Base-by-base conservation (phyloP, 1,140 invertebrate species). In the Drosophila bocki region DNA sequence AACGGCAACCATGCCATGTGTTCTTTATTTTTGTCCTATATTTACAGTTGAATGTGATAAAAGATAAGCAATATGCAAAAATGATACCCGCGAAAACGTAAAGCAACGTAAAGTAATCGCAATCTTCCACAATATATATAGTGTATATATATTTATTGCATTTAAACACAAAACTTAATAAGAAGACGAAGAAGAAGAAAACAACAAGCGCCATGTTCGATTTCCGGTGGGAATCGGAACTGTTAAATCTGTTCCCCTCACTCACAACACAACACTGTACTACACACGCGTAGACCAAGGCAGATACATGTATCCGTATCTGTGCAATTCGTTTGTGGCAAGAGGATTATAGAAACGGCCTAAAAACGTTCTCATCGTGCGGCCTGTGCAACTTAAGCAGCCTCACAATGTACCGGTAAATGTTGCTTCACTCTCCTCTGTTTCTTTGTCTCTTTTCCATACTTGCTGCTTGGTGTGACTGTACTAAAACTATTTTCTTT, bases 391-490 rank as follows among this genome's bases (percentile, higher is more conserved):
- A 90, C 86, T 68, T 90, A 62, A 90, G 90, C 86, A 79, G 86
- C 72, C 85, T 90, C 81, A 90, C 86, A 69, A 90, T 90, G 85
- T 90, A 90, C 85, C 85, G 85, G 85, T 90, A 90, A 90, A 82
- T 90, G 81, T 82, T 81, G 33, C 67, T 51, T 45, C 39, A 41
- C n/a, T 54, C 65, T 70, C 44, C 53, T 51, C 29, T 33, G 11
- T 71, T 22, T 47, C 29, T 63, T 53, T 76, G 29, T 74, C 32
- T 70, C 19, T 57, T 41, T 62, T 48, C 26, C 12, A 45, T 60
- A 64, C 41, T 72, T 72, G 58, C 37, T 72, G 69, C 69, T 74
- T 72, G 51, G 58, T 61, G 42, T 61, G 35, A 69, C 37, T 75
- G 59, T 75, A 45, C 44, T 51, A 56, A 69, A 76, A 41, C 37